Conservation (phyloP, 2,888 invertebrate genomes). For the Hirtodrosophila trivittata region DNA sequence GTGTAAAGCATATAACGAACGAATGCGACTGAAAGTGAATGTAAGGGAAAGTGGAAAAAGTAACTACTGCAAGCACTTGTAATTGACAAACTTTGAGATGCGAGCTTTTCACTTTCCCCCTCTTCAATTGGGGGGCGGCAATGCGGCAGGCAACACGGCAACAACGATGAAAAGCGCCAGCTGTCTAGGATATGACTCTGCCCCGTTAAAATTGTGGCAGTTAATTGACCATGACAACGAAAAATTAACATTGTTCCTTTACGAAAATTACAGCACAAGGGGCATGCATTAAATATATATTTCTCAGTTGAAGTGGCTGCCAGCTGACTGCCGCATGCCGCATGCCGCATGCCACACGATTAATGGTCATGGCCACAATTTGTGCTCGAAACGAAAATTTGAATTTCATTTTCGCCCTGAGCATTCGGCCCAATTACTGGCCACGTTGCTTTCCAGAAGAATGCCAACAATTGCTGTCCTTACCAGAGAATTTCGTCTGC, state of each 20-base stretch:
- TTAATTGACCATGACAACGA: slow-evolving; percentile 77
- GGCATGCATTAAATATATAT: slow-evolving; percentile 55
- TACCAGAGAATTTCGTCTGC: not conserved
- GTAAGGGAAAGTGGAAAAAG: slow-evolving; percentile 17
- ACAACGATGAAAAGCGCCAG: slow-evolving; percentile 4
- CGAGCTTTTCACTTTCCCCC: slow-evolving; percentile 53
- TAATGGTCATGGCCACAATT: slow-evolving; percentile 50
- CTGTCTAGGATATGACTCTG: slow-evolving; percentile 27
- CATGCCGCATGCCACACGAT: slow-evolving; percentile 33
- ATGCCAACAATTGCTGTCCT: slow-evolving; percentile 37
- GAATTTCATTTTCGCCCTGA: slow-evolving; percentile 44
- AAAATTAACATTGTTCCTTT: slow-evolving; percentile 67
- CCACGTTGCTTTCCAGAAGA: slow-evolving; percentile 1
- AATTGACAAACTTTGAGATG: slow-evolving; percentile 73
- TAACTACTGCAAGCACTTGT: slow-evolving; percentile 35
- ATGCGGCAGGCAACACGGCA: not conserved
- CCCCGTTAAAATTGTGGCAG: slow-evolving; percentile 46
- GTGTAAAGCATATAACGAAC: slow-evolving; percentile 24
- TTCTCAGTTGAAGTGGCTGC: slow-evolving; percentile 32
- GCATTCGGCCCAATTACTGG: slow-evolving; percentile 33
- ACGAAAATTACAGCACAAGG: slow-evolving; percentile 26
- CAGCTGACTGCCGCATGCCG: not conserved
- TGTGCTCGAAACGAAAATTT: slow-evolving; percentile 50
- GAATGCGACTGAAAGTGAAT: slow-evolving; percentile 30
- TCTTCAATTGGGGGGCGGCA: slow-evolving; percentile 12